Evolutionary conservation across 2,797 vertebrate species (phyloP).

Genomic region (Galago senegalensis): DNA sequence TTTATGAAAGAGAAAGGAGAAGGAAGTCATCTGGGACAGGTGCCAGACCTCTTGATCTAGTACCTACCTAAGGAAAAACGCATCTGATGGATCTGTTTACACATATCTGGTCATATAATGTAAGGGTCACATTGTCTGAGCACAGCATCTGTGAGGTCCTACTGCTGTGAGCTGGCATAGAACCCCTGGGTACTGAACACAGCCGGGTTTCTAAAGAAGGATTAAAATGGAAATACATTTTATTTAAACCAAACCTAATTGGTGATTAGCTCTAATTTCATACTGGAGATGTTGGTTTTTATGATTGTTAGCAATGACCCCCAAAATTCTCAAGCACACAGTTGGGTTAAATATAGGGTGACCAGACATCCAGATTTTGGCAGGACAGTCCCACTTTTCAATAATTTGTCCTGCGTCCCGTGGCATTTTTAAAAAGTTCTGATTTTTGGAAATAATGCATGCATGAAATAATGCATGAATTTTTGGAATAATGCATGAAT

Average conservation of each 20-base stretch:
- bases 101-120: neutral
- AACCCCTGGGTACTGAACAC: conserved; percentile 24
- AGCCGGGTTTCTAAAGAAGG: conserved; percentile 39
- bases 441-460: too few relatives aligned
- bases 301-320: conserved; percentile 39
- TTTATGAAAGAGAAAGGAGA: neutral
- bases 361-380: too few relatives aligned
- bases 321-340: conserved; percentile 41
- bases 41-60: conserved; percentile 16
- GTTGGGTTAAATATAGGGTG: conserved; percentile 16
- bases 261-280: conserved; percentile 59
- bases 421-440: too few relatives aligned
- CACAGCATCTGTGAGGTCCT: neutral
- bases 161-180: neutral
- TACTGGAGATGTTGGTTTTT: conserved; percentile 45
- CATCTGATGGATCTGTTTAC: conserved; percentile 59
- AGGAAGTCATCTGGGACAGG: neutral
- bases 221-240: conserved; percentile 51
- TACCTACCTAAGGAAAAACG: neutral
- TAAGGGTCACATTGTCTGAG: conserved; percentile 17
- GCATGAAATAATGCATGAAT: too few relatives aligned
- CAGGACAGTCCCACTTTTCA: too few relatives aligned
- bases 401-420: too few relatives aligned
- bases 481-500: too few relatives aligned
- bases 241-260: conserved; percentile 50